Evolutionary conservation across 2,888 invertebrate species (phyloP), one percentile per base, ranked within the genome.

Genomic region (Masnerella sp.): DNA sequence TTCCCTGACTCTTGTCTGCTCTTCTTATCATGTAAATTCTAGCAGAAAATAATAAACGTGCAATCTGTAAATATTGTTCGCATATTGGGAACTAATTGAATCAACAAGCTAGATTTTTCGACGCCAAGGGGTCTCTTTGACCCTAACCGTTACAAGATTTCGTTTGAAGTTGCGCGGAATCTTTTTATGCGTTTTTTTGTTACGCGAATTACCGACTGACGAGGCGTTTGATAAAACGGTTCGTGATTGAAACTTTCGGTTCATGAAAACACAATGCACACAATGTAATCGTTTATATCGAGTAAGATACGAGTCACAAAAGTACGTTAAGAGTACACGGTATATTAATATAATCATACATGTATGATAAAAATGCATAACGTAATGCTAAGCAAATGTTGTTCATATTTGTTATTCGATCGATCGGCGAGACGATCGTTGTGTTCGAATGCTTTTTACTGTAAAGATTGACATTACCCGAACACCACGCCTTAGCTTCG

Each of bases 331-430:
- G 14, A 59, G 12, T 34, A 58, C 45, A 52, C 54, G 22, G 47
- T 61, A 43, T 73, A 68, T 62, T 22, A 67, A 76, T 52, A 69
- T 77, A 61, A 58, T 49, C 45, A 67, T 43, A 76, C 52, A 52
- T 70, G 77, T 75, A 58, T 45, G n/a, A n/a, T n/a, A n/a, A 76
- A 70, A 78, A 20, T 51, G 76, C 75, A 67, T 76, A 79, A 51
- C 68, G 74, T 70, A 73, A 76, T 73, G 52, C 62, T 30, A 58
- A 56, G 78, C 78, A 77, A 76, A 79, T 64, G 75, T 82, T 83
- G 78, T 79, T 80, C 77, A 79, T 78, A 81, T 78, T 80, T 80
- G 81, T 82, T 82, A 74, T 78, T 36, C 54, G 62, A 62, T 34
- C 75, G 69, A 49, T 68, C 42, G 32, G 56, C 28, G 8, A 28